Conservation (phyloP, 2,888 invertebrate genomes). For the Acheta domesticus region DNA sequence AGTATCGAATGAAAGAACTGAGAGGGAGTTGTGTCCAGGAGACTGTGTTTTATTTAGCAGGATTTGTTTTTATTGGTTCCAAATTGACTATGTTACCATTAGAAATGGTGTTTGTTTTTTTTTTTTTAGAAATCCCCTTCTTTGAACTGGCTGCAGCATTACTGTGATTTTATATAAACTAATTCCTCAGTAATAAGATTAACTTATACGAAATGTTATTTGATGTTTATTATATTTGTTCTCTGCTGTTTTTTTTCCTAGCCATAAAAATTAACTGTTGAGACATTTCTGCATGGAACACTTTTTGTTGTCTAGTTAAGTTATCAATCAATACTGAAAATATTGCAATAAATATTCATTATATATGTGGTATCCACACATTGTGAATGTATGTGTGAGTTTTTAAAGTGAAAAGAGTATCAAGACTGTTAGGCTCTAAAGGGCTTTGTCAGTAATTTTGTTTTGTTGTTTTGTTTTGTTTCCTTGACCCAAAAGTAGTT, state of each 20-base stretch:
- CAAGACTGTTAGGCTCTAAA: neutral
- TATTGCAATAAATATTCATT: neutral
- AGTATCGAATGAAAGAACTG: no score
- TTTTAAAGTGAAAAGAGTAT: slow-evolving; percentile 18
- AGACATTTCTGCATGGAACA: slow-evolving; percentile 18
- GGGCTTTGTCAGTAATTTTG: neutral
- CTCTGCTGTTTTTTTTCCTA: neutral
- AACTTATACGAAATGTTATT: neutral
- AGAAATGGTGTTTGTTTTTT: no score
- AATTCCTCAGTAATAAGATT: slow-evolving; percentile 1
- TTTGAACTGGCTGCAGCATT: neutral
- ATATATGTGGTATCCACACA: slow-evolving; percentile 11
- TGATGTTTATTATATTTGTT: neutral
- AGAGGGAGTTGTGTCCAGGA: no score
- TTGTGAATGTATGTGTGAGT: slow-evolving; percentile 3
- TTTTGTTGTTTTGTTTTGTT: neutral
- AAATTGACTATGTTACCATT: neutral
- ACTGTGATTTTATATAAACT: neutral
- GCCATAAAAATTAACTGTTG: slow-evolving; percentile 9
- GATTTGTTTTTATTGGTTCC: neutral
- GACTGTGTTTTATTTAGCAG: neutral
- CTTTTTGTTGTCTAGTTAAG: neutral
- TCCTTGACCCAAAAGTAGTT: neutral
- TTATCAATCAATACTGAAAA: neutral
- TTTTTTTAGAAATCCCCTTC: neutral